A percentile compares a stretch with the other conserved stretches of the same genome.
phyloP scores from a whole-genome alignment of 2,113 vertebrate genomes.

The Solea solea region DNA sequence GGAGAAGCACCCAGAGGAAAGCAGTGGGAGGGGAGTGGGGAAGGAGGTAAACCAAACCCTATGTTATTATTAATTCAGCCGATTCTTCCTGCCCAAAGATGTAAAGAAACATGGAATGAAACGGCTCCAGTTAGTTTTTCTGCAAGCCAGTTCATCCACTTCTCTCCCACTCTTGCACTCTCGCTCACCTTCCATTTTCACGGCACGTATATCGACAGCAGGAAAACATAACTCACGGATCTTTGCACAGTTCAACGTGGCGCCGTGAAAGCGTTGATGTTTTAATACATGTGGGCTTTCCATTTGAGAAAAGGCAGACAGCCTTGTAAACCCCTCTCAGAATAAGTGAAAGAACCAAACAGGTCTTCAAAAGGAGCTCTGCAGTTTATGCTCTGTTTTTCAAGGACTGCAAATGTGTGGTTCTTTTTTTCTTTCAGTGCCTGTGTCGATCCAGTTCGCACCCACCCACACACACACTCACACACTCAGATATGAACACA shows the following conservation, averaged over 20 bases:
- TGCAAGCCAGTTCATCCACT: slow-evolving; percentile 28
- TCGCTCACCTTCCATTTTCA: slow-evolving; percentile 41
- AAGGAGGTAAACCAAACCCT: slow-evolving; percentile 47
- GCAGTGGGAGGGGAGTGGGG: slow-evolving; percentile 3
- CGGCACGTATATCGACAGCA: slow-evolving; percentile 22
- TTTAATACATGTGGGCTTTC: slow-evolving; percentile 51
- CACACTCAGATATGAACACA: neutral
- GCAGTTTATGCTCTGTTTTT: slow-evolving; percentile 38
- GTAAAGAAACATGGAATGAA: slow-evolving; percentile 55
- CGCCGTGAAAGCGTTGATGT: slow-evolving; percentile 46
- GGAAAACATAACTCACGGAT: slow-evolving; percentile 48
- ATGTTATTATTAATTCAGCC: slow-evolving; percentile 68
- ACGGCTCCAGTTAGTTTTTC: slow-evolving; percentile 31
- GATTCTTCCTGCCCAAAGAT: slow-evolving; percentile 57
- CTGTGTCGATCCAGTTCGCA: neutral
- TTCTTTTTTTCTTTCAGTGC: slow-evolving; percentile 11
- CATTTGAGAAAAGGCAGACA: slow-evolving; percentile 28
- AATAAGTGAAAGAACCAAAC: slow-evolving; percentile 21
- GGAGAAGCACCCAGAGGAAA: slow-evolving; percentile 36
- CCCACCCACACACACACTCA: neutral
- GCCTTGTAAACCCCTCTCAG: slow-evolving; percentile 41
- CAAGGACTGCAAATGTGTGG: slow-evolving; percentile 38
- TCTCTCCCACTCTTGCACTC: slow-evolving; percentile 1
- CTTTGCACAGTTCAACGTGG: slow-evolving; percentile 47
- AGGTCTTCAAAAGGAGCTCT: slow-evolving; percentile 24